Base-by-base conservation (phyloP, 2,888 invertebrate genomes). In the Crioceris asparagi region DNA sequence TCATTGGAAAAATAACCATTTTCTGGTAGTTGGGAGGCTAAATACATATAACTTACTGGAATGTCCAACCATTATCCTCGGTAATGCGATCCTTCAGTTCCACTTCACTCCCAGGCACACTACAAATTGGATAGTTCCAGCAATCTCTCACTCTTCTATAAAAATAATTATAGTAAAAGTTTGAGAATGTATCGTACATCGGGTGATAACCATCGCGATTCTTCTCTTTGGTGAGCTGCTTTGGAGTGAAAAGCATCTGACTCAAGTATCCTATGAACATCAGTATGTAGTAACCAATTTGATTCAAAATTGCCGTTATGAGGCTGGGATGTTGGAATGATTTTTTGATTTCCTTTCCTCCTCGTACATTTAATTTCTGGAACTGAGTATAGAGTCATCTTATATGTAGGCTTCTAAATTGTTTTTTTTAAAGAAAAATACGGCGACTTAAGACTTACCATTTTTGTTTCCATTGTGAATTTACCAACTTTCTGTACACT, bases 111-210 rank as follows among this genome's bases (percentile, higher is more conserved):
- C 90, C 93, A 30, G 98, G 96, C 45, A 92, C 85, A 60, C 93
- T 90, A 63, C 83, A 80, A 58, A 98, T 84, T 36, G 96, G 94
- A 45, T 87, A 77, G 69, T 93, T 92, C 86, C 92, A 94, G 64
- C 91, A 91, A 69, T 98, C 96, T 41, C 84, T 74, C 45, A 97
- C 80, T 53, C 97, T 75, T 49, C 93, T 76, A 67, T 93, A 96
- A 35, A 96, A 79, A 67, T 96, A 93, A 36, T 85, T 74, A 21
- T 87, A 83, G 68, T 88, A 96, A 70, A 90, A 90, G 59, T 79
- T 79, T 58, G 90, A 85, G 66, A 91, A 91, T 55, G 47, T 75
- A 57, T 88, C 83, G 64, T 84, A 87, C 29, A 91, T 70, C 17
- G 82, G 72, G 38, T 82, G 83, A 66, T 88, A 90, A 2, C 86